These are phyloP conservation scores for Phoxinus phoxinus DNA, from an alignment of 2,113 vertebrate genomes.

Conservation along the genomic window DNA sequence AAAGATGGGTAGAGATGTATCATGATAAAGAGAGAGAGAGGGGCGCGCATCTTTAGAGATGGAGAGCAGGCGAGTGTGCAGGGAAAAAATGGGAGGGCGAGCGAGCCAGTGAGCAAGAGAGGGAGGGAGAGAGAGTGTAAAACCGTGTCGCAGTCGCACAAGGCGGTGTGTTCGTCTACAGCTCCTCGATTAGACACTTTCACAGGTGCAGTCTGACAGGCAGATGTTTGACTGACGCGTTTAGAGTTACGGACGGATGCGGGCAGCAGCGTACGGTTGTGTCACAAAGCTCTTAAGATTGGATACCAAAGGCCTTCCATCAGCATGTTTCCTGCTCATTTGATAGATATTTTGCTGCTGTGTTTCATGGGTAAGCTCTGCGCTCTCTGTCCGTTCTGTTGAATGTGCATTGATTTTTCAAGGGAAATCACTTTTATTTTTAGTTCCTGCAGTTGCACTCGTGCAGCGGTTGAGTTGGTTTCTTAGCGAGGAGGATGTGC, in stretches of 20 bases:
- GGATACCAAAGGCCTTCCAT: constrained; percentile 44
- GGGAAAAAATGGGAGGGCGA: constrained; percentile 57
- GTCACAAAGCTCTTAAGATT: background rate
- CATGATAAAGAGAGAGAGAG: constrained; percentile 19
- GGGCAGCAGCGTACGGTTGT: background rate
- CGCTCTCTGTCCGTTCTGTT: background rate
- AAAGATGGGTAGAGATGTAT: constrained; percentile 3
- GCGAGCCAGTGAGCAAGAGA: constrained; percentile 45
- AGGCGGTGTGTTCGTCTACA: constrained; percentile 37
- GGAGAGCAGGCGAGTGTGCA: constrained; percentile 55
- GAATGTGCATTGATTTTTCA: background rate
- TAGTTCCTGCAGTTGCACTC: constrained; percentile 8
- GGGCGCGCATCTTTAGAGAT: constrained; percentile 44
- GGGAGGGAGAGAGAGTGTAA: constrained; percentile 54
- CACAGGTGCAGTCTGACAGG: background rate
- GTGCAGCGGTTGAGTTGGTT: constrained; percentile 10
- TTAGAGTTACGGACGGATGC: constrained; percentile 4
- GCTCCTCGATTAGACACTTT: constrained; percentile 4
- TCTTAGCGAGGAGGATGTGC: constrained; percentile 26
- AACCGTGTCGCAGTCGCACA: constrained; percentile 60
- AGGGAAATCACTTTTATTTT: background rate
- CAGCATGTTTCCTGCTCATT: constrained; percentile 11
- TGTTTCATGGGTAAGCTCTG: constrained; percentile 40
- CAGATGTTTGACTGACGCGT: constrained; percentile 7
- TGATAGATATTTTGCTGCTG: constrained; percentile 21